Base-by-base conservation (phyloP, 2,113 vertebrate genomes). In the Oryzias melastigma region DNA sequence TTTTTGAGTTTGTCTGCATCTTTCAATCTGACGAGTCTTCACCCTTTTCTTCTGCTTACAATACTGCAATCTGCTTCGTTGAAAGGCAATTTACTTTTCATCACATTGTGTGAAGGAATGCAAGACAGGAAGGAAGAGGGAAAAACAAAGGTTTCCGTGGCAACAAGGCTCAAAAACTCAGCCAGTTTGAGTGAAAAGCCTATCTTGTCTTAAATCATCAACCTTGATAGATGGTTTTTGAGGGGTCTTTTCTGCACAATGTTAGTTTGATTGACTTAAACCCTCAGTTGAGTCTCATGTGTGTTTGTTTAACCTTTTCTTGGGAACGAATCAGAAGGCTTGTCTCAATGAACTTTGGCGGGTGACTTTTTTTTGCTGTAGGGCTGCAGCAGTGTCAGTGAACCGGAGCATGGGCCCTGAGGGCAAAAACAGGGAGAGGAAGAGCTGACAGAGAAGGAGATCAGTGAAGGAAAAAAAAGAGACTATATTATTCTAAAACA, bases 31-130 rank as follows among this genome's bases (percentile, higher is more conserved):
- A 56, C 46, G 52, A 74, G 62, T 87, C 86, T 83, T 83, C 61
- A 65, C 64, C 75, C 63, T 71, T 73, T 78, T 76, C 85, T 83
- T 88, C 80, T 88, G 70, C 78, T 70, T 84, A 85, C 80, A 78
- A 60, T 64, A 68, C 82, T 85, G 64, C 57, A 82, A 70, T 83
- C 72, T 77, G 81, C 84, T 91, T 89, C 90, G 89, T 90, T 74
- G 73, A 82, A 86, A 82, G 76, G 85, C 85, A 87, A 89, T 92
- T 91, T 91, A 78, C 85, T 90, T 91, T 90, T 91, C 90, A 88
- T 85, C 89, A 56, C 84, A 82, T 87, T 85, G 81, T 90, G 81
- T 24, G 48, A 69, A 89, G 87, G 90, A 91, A 91, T 92, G 90
- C 81, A 75, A 86, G 83, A 75, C 86, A 92, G 90, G 89, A 90